Conservation (phyloP, 2,797 vertebrate genomes). For the Brachymystax lenok region DNA sequence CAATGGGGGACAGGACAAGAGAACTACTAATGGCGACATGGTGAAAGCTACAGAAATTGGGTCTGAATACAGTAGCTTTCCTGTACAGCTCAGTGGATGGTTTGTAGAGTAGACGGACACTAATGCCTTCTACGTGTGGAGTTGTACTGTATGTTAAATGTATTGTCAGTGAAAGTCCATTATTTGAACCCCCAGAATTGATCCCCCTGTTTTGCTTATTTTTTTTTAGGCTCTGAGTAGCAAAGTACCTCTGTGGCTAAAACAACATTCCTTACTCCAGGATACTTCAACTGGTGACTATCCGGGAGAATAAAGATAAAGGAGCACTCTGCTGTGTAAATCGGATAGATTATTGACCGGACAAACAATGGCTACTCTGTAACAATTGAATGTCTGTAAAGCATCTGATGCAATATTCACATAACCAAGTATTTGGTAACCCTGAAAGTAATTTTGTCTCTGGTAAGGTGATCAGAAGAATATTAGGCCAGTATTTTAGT, state of each 20-base stretch:
- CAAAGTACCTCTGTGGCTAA: no score
- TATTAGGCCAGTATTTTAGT: not conserved
- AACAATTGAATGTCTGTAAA: no score
- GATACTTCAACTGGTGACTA: no score
- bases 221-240: no score
- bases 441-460: not conserved
- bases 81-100: slow-evolving; percentile 2
- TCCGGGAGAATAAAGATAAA: no score
- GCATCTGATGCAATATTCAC: no score
- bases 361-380: no score
- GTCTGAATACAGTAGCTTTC: slow-evolving; percentile 28
- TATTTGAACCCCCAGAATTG: not conserved
- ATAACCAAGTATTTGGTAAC: not conserved
- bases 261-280: no score
- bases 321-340: no score
- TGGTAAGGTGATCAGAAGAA: not conserved
- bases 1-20: slow-evolving; percentile 14
- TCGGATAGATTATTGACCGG: no score
- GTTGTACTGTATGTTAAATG: no score
- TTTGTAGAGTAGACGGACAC: not conserved
- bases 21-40: slow-evolving; percentile 61
- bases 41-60: slow-evolving; percentile 57
- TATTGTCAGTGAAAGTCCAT: not conserved
- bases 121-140: not conserved
- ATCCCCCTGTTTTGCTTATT: not conserved